These are phyloP conservation scores for Sipha maydis DNA, from an alignment of 2,888 invertebrate species.

Conservation along the genomic window DNA sequence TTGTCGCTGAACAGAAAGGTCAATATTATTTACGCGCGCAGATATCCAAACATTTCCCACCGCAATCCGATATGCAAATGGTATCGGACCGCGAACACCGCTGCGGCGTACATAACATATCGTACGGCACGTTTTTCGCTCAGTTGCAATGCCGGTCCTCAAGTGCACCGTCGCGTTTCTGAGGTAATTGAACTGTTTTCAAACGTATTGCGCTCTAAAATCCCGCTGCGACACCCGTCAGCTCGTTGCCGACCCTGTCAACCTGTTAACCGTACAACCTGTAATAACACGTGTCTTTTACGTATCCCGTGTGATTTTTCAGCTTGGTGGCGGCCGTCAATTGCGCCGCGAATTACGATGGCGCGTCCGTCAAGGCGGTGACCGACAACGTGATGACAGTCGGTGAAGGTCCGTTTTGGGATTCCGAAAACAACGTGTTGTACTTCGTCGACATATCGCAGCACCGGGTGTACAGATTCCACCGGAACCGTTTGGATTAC, in stretches of 20 bases:
- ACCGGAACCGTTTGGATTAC: constrained; percentile 69
- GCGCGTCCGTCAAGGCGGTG: neutral
- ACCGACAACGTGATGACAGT: constrained; percentile 66
- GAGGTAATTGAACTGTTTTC: neutral
- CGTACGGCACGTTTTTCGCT: neutral
- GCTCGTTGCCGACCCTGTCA: neutral
- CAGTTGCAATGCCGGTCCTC: constrained; percentile 24
- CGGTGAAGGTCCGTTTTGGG: constrained; percentile 76
- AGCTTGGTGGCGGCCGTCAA: neutral
- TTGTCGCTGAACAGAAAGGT: too few relatives aligned
- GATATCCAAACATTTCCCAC: too few relatives aligned
- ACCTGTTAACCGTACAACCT: neutral
- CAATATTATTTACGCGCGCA: too few relatives aligned
- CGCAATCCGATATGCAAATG: too few relatives aligned
- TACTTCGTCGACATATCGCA: constrained; percentile 74
- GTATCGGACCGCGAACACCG: too few relatives aligned
- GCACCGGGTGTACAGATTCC: constrained; percentile 70
- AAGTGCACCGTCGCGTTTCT: constrained; percentile 31
- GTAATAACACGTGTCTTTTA: too few relatives aligned
- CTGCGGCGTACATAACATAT: too few relatives aligned
- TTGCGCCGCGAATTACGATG: neutral
- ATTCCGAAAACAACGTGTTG: constrained; percentile 70
- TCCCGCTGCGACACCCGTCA: too few relatives aligned
- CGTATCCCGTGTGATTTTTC: too few relatives aligned
- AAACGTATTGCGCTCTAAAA: too few relatives aligned